Conservation (phyloP, 2,797 vertebrate genomes). For the Sebastes taczanowskii region DNA sequence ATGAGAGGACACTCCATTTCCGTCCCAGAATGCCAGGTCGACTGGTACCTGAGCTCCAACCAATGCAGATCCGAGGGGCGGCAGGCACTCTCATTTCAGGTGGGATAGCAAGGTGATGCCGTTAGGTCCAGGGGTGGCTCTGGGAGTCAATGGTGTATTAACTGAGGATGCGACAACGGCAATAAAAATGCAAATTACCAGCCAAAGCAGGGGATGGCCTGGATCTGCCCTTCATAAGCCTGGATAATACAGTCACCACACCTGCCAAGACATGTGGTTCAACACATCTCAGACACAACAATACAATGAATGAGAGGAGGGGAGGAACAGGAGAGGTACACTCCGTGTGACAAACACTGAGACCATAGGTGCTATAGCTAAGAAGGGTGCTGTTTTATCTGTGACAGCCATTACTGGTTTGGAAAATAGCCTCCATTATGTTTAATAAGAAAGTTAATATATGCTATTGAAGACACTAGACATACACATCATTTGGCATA, state of each 20-base stretch:
- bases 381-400: conserved; percentile 30
- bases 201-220: conserved; percentile 75
- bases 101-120: conserved; percentile 72
- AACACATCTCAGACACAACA: conserved; percentile 68
- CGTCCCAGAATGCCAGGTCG: conserved; percentile 84
- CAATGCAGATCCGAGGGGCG: conserved; percentile 45
- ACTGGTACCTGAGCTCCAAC: conserved; percentile 63
- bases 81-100: conserved; percentile 73
- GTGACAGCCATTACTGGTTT: conserved; percentile 15
- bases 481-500: neutral
- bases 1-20: conserved; percentile 84
- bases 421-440: conserved; percentile 19
- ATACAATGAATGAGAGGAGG: conserved; percentile 42
- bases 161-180: conserved; percentile 77
- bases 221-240: conserved; percentile 78
- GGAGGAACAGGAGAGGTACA: conserved; percentile 4
- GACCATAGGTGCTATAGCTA: neutral
- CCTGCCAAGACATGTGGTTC: conserved; percentile 76
- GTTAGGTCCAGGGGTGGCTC: conserved; percentile 72
- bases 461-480: neutral
- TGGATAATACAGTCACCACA: conserved; percentile 80
- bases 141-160: conserved; percentile 81
- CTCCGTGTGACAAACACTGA: conserved; percentile 7
- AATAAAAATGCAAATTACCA: conserved; percentile 89
- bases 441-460: conserved; percentile 1